Evolutionary conservation across 2,113 vertebrate genomes (phyloP), one percentile per base, ranked within the genome.

Genomic region (Mobula birostris): DNA sequence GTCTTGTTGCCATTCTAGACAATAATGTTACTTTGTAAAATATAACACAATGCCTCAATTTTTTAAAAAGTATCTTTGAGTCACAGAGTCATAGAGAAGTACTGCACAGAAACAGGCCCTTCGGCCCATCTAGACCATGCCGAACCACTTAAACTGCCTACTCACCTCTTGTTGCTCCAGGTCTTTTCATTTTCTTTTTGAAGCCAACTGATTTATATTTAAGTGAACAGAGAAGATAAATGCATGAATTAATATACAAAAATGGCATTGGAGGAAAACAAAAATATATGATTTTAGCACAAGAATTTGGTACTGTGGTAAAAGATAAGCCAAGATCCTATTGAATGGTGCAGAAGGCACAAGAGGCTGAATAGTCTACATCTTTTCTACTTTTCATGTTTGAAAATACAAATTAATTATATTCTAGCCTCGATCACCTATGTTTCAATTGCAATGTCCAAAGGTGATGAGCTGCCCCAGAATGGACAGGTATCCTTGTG

Each of bases 181-280:
- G 95, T 32, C 95, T 94, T 94, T 97, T 97, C 29, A 94, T 94
- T 95, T 95, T 97, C 95, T 96, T 99, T 96, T 98, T 98, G 95
- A 96, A 98, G 93, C 98, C 98, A 96, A 98, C 98, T 98, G 94
- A 94, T 94, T 48, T 96, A 56, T 83, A 63, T 63, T 27, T 15
- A 29, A 17, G 14, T 2, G 29, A 88, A 63, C 77, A 94, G 70
- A 95, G 80, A 93, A 94, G 95, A 94, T 27, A 95, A 68, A 94
- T 63, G 14, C 0, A n/a, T 88, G 9, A 3, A 48, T 27, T 5
- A 5, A 58, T 48, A 79, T 58, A 79, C 94, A 56, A 14, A 77
- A 56, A 78, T 48, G 36, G n/a, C 72, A 40, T 85, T 66, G 11
- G 0, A n/a, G 90, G n/a, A 88, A n/a, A 90, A 66, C 29, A 68